Conservation (phyloP, 2,888 invertebrate genomes). For the Rutpela maculata region DNA sequence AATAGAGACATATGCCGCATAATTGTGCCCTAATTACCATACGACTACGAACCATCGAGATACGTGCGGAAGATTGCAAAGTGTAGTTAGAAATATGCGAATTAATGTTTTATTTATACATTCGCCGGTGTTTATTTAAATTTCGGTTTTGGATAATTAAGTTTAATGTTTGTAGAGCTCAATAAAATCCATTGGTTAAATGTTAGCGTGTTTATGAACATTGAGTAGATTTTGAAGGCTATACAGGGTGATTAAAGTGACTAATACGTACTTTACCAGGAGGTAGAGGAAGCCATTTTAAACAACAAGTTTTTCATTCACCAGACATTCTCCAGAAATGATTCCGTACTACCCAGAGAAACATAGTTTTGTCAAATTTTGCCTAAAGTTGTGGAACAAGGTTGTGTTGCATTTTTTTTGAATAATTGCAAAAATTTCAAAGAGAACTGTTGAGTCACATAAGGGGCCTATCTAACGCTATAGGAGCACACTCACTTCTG, state of each 20-base stretch:
- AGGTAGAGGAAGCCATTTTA: too few relatives aligned
- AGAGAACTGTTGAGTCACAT: too few relatives aligned
- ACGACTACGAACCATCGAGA: conserved; percentile 44
- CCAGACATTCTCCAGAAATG: too few relatives aligned
- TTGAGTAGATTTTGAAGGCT: background rate
- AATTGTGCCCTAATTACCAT: conserved; percentile 69
- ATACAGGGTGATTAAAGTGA: background rate
- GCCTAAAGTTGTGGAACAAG: too few relatives aligned
- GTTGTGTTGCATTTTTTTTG: too few relatives aligned
- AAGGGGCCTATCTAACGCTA: too few relatives aligned
- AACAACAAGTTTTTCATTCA: too few relatives aligned
- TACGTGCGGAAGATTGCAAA: conserved; percentile 26
- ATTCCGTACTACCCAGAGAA: too few relatives aligned
- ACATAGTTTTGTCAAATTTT: too few relatives aligned
- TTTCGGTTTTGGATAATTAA: background rate
- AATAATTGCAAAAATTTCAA: too few relatives aligned
- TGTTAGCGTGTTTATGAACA: background rate
- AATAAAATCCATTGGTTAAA: background rate
- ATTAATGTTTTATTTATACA: conserved; percentile 14
- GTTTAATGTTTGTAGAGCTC: background rate
- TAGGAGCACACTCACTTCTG: too few relatives aligned
- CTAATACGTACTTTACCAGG: too few relatives aligned
- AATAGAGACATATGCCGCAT: conserved; percentile 72
- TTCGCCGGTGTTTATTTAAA: background rate
- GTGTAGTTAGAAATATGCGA: conserved; percentile 18